Percentiles rank a stretch among this genome's conserved stretches.
These are phyloP conservation scores for Drosophila trapezifrons DNA, from an alignment of 1,140 invertebrate genomes.

Conservation along the genomic window DNA sequence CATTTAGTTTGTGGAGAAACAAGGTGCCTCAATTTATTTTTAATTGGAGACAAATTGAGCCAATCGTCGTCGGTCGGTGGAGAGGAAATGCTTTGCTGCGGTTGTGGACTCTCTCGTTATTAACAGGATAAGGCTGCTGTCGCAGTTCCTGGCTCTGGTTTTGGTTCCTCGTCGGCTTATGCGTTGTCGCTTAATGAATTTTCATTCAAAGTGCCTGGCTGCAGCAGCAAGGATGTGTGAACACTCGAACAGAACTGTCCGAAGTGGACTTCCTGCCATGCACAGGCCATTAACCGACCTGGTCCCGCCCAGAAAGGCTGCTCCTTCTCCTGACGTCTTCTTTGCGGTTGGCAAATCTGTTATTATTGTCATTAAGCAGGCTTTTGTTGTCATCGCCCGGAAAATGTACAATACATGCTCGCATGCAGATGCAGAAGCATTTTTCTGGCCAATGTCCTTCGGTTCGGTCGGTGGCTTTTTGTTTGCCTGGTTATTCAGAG, in stretches of 20 bases:
- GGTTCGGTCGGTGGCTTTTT: conserved; percentile 2
- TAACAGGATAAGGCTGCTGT: conserved; percentile 30
- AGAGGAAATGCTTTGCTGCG: conserved; percentile 19
- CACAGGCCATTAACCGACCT: conserved; percentile 45
- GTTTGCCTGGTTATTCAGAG: conserved; percentile 7
- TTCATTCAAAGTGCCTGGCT: conserved; percentile 45
- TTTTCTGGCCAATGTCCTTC: conserved; percentile 21
- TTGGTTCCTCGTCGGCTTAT: conserved; percentile 7
- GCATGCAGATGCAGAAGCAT: conserved; percentile 2
- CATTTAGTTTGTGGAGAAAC: conserved; percentile 35
- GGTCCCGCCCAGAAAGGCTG: conserved; percentile 7
- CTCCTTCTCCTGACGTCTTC: conserved; percentile 27
- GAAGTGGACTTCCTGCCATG: conserved; percentile 20
- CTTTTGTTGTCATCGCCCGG: conserved; percentile 36
- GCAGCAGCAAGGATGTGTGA: conserved; percentile 33
- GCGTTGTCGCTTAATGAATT: conserved; percentile 60
- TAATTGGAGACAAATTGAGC: conserved; percentile 48
- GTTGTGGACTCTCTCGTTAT: conserved; percentile 32
- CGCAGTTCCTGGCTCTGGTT: not conserved
- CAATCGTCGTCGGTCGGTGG: conserved; percentile 12
- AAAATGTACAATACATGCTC: conserved; percentile 4
- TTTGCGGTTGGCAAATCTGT: conserved; percentile 59
- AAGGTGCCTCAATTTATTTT: conserved; percentile 56
- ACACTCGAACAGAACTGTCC: conserved; percentile 8
- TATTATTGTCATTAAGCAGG: conserved; percentile 60